Evolutionary conservation across 2,113 vertebrate genomes (phyloP), one percentile per base, ranked within the genome.

Genomic region (Myrmecobius fasciatus): DNA sequence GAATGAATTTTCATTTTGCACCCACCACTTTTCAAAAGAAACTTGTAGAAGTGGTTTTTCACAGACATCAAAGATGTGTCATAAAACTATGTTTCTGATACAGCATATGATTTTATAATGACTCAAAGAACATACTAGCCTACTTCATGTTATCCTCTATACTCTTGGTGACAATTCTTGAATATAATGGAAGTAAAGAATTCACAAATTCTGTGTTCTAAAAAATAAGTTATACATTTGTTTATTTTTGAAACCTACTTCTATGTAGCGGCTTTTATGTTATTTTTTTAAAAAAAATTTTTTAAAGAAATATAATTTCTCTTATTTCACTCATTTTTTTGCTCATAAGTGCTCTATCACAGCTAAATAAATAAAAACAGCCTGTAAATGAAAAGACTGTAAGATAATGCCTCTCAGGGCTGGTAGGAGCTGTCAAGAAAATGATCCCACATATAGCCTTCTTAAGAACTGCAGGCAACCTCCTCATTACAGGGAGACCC

Each of bases 241-340:
- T 83, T 43, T 43, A 75, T 36, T 75, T 75, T 36, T 14, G 11
- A n/a, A 83, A 83, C 67, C n/a, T 83, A 83, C 24, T 67, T 75
- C n/a, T n/a, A 22, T 75, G 36, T 36, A 75, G 20, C 43, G 5
- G 14, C 36, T 83, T 60, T 28, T 83, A n/a, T 83, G 20, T 43
- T 43, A 24, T 83, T 8, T 20, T 83, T 8, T 20, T 89, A 91
- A 89, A 95, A 93, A 96, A n/a, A n/a, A n/a, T n/a, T n/a, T n/a
- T n/a, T 89, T 51, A 17, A 9, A 95, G 20, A 24, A 88, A 88
- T 47, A 46, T 10, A 60, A 31, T 12, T 91, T 92, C 53, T 31
- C 31, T 36, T 36, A 12, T 31, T 94, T 89, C 47, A 60, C 8
- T 93, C 0, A 12, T 56, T 93, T 83, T 88, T 88, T 14, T 83